Base-by-base conservation (phyloP, 2,113 vertebrate genomes). In the Hyaena hyaena region DNA sequence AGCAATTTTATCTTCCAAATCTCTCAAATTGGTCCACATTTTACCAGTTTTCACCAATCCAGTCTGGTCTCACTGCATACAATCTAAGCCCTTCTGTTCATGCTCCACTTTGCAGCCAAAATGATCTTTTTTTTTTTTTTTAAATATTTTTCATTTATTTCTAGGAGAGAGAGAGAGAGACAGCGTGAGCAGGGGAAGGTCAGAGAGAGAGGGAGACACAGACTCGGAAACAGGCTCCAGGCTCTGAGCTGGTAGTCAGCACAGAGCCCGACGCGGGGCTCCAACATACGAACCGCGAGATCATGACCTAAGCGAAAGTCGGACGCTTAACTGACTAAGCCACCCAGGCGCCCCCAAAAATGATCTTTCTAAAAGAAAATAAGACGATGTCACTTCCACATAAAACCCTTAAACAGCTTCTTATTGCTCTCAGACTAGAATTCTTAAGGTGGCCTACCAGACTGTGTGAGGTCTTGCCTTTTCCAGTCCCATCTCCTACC, bases 1-100 rank as follows among this genome's bases (percentile, higher is more conserved):
- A 21, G 65, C 39, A 88, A 53, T 93, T 90, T 95, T 77, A 83
- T 80, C 53, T 93, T 35, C 80, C 66, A 65, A 96, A 83, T 80
- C 53, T 93, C 31, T 73, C 66, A 65, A 96, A 66, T 43, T 89
- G 43, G 16, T 63, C 77, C 21, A 83, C 58, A 55, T 86, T 61
- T 95, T 93, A 93, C 77, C n/a, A n/a, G 1, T 89, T 79, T 71
- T 53, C 35, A 93, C 58, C 16, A 69, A 28, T 91, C 35, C 91
- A 71, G 50, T 93, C 50, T 88, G 24, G 58, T 88, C 63, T 88
- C 69, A 88, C 4, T 81, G 17, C 33, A 81, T 88, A 24, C 48
- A 85, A 73, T 81, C 11, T 90, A 61, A 50, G 23, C 10, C 21
- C 16, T 74, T 68, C 48, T n/a, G 55, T 55, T 66, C 19, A 58